Base-by-base conservation (phyloP, 2,888 invertebrate genomes). In the Drosophila leonis region DNA sequence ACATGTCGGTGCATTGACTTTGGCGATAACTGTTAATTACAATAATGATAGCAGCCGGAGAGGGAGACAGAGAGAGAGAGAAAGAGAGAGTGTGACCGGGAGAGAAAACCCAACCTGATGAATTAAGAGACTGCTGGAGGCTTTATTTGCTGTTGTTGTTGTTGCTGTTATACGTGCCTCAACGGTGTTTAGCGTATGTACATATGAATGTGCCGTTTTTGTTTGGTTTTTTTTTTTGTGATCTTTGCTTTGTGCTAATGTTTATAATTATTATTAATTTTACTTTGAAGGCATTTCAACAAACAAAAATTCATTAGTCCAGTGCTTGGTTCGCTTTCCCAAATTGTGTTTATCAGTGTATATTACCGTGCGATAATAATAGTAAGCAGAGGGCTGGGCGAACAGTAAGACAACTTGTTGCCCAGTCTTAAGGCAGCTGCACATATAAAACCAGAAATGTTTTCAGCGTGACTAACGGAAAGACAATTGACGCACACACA, bases 1-100 rank as follows among this genome's bases (percentile, higher is more conserved):
- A 67, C 83, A 72, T 72, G 67, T 62, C 68, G 71, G 72, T 70
- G 69, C 89, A 73, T 88, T 88, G 83, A 88, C 83, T 72, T 73
- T 69, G 52, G 59, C 48, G 78, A 80, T 78, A 78, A 80, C 76
- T 76, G 65, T 76, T 76, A 68, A 68, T 76, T 59, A 76, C 72
- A 76, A 68, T 65, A 71, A 77, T 57, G 67, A 60, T 55, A 59
- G 52, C 48, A 24, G 18, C 31, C 15, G 44, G 27, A 29, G 35
- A 27, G 60, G 37, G 49, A 37, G 56, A n/a, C 31, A 20, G 59
- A 44, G 48, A 42, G 46, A 27, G 46, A 7, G 39, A 24, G 27
- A 35, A 57, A 49, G 48, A 37, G 57, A 3, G 24, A 3, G 24
- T 24, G 54, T 27, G 44, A 44, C 24, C 46, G 15, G 9, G 27